Evolutionary conservation across 2,113 vertebrate genomes (phyloP).

Genomic region (Taxidea taxus): DNA sequence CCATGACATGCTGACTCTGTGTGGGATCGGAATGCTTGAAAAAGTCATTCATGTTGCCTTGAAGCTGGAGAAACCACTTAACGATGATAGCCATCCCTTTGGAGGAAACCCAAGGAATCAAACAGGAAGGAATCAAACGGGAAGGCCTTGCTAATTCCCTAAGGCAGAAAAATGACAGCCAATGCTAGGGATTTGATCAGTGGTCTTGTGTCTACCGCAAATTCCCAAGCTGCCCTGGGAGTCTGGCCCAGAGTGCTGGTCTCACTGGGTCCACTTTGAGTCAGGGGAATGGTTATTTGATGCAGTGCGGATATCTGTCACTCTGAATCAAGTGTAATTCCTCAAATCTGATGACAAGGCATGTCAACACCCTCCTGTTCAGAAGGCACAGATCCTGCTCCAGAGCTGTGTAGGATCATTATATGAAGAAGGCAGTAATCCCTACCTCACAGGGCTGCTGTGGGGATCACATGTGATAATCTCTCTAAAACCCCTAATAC

Average conservation of each 20-base stretch:
- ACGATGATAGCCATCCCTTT: background rate
- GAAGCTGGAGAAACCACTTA: background rate
- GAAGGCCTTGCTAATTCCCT: background rate
- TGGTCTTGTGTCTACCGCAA: background rate
- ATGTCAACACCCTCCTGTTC: background rate
- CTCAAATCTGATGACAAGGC: background rate
- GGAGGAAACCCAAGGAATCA: background rate
- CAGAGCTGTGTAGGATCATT: accelerated
- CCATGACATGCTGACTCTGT: background rate
- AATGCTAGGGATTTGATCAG: background rate
- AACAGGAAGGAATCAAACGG: too few species aligned
- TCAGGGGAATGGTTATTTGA: background rate
- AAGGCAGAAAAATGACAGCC: background rate
- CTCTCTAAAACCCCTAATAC: background rate
- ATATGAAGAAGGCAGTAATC: background rate
- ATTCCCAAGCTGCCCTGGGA: background rate
- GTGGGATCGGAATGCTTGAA: background rate
- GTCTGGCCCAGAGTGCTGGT: background rate
- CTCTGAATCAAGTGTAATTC: background rate
- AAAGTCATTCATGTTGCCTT: background rate
- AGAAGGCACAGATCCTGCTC: background rate
- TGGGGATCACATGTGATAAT: background rate
- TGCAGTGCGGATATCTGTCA: background rate
- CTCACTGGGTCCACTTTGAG: background rate
- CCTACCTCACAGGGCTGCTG: background rate